These are phyloP conservation scores for Paedocypris sp. DNA, from an alignment of 2,113 vertebrate species.

Conservation along the genomic window DNA sequence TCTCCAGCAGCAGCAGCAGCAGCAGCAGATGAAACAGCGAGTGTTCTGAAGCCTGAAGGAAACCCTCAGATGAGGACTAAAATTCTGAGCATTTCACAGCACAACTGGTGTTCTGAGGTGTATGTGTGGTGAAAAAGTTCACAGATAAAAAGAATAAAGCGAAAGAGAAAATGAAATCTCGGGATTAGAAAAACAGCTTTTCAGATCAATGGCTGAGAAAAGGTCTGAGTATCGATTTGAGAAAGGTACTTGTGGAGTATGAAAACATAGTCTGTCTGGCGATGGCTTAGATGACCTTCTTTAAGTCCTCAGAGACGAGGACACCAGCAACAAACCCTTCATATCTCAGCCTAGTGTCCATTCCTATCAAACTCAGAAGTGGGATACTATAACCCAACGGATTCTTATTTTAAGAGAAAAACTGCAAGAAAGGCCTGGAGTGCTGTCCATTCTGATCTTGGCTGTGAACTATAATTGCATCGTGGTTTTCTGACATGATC, in stretches of 20 bases:
- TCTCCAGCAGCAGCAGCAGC: not conserved
- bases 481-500: not conserved
- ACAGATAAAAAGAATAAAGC: not conserved
- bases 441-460: constrained; percentile 11
- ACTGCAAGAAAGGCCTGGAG: not conserved
- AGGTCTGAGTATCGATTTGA: constrained; percentile 53
- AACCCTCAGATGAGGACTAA: not conserved
- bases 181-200: constrained; percentile 35
- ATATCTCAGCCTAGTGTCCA: not conserved
- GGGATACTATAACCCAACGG: not conserved
- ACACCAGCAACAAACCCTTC: not conserved
- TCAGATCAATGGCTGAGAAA: constrained; percentile 47
- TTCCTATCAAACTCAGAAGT: constrained; percentile 4
- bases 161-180: constrained; percentile 21
- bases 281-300: constrained; percentile 36
- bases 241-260: constrained; percentile 45
- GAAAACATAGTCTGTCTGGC: constrained; percentile 37
- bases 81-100: not conserved
- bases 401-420: constrained; percentile 8
- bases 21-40: too few relatives aligned
- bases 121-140: constrained; percentile 1
- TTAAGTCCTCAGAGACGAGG: constrained; percentile 13
- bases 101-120: constrained; percentile 1
- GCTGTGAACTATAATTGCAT: constrained; percentile 21
- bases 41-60: not conserved